Base-by-base conservation (phyloP, 2,797 vertebrate species). In the Carduelis carduelis region DNA sequence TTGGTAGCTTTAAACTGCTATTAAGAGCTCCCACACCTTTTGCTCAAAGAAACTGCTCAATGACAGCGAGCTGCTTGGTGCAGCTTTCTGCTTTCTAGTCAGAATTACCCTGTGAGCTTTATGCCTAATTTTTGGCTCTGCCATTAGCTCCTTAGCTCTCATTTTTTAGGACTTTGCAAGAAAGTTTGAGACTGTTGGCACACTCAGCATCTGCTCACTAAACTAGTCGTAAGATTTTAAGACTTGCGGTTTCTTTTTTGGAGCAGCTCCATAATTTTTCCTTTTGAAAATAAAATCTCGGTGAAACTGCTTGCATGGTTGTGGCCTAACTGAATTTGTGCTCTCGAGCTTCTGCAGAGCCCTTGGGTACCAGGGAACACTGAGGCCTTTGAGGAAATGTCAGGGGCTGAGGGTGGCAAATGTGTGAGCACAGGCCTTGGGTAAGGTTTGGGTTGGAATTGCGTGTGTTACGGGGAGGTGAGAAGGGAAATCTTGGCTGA, bases 21-120 rank as follows among this genome's bases (percentile, higher is more conserved):
- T 96, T 97, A 93, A 88, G 89, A 94, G 87, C 86, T 95, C 88
- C 83, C 69, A 86, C 91, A 96, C 95, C 87, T 97, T 95, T 94
- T 84, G 55, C 92, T 95, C 46, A 22, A 17, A 76, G 83, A 65
- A 85, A 71, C 53, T 87, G 70, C 72, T n/a, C 0, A 1, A 56
- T 76, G 78, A 84, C 89, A 89, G 77, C 1, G 5, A 93, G 52
- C 76, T 41, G 39, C 39, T 41, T 83, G 74, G 32, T 86, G 77
- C 30, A 65, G 26, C 72, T 83, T 81, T 63, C 78, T 68, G 72
- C 85, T 90, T 82, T 91, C 75, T 78, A 80, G 44, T 80, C 57
- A 39, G 57, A 86, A 75, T 78, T 56, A 34, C 37, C 49, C 47
- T 76, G 37, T 55, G 44, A 80, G 61, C 65, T 85, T 66, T 52